These are phyloP conservation scores for Dione juno DNA, from an alignment of 2,888 invertebrate species.

Conservation along the genomic window DNA sequence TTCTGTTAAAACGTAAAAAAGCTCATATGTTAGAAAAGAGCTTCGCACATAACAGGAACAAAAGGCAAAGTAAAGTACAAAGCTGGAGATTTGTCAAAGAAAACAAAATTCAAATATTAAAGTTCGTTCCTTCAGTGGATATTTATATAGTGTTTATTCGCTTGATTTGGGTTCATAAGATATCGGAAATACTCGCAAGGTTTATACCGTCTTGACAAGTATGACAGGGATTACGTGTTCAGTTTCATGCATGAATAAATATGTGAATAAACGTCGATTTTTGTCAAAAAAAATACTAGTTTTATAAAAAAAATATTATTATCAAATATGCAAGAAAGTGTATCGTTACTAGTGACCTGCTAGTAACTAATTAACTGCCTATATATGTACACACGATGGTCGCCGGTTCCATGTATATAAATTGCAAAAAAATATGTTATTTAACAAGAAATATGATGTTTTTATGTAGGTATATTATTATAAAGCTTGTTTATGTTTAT, in stretches of 20 bases:
- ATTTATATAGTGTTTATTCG: conserved; percentile 43
- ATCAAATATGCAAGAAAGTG: neutral
- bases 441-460: too few species aligned
- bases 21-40: conserved; percentile 19
- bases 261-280: conserved; percentile 19
- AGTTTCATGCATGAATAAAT: conserved; percentile 42
- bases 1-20: conserved; percentile 5
- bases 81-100: conserved; percentile 16
- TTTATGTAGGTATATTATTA: too few species aligned
- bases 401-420: too few species aligned
- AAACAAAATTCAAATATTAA: conserved; percentile 24
- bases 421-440: too few species aligned
- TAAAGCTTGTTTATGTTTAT: too few species aligned
- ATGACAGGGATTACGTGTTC: conserved; percentile 42
- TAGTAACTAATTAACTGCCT: neutral
- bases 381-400: too few species aligned
- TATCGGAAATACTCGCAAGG: conserved; percentile 38
- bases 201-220: conserved; percentile 41
- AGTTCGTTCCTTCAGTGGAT: conserved; percentile 26
- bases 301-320: too few species aligned
- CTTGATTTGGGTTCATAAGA: conserved; percentile 44
- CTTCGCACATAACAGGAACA: conserved; percentile 47
- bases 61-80: conserved; percentile 20
- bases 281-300: neutral
- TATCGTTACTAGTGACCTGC: neutral